Conservation (phyloP, 2,888 invertebrate species). For the Caenorhabditis virilis region DNA sequence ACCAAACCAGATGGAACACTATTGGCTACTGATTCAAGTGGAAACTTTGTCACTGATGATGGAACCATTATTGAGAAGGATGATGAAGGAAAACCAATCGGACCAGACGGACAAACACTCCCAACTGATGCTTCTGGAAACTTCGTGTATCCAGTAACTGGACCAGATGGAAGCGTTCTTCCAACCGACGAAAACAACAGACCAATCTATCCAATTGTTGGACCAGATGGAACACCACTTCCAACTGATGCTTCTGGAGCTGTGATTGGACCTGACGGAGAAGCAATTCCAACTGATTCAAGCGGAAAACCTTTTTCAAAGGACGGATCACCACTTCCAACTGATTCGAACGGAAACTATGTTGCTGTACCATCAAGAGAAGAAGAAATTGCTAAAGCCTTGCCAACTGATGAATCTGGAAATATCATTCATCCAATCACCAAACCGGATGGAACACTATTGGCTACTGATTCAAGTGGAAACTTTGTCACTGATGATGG, state of each 20-base stretch:
- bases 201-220: slow-evolving; percentile 18
- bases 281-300: slow-evolving; percentile 25
- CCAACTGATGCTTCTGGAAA: slow-evolving; percentile 19
- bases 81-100: slow-evolving; percentile 31
- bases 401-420: slow-evolving; percentile 20
- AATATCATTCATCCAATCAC: slow-evolving; percentile 26
- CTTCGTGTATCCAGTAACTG: slow-evolving; percentile 16
- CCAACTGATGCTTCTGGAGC: slow-evolving; percentile 37
- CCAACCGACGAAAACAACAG: slow-evolving; percentile 32
- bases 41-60: slow-evolving; percentile 8
- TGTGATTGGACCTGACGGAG: slow-evolving; percentile 22
- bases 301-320: slow-evolving; percentile 16
- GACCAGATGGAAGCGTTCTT: slow-evolving; percentile 47
- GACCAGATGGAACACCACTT: slow-evolving; percentile 44
- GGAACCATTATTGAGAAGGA: slow-evolving; percentile 19
- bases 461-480: slow-evolving; percentile 24
- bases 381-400: not conserved
- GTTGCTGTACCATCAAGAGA: slow-evolving; percentile 4
- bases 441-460: slow-evolving; percentile 23
- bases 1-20: slow-evolving; percentile 26
- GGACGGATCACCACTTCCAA: slow-evolving; percentile 37
- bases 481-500: slow-evolving; percentile 9
- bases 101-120: slow-evolving; percentile 22
- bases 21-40: slow-evolving; percentile 19
- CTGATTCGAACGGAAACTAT: slow-evolving; percentile 20